Conservation (phyloP, 2,888 invertebrate species). For the Seladonia tumulorum region DNA sequence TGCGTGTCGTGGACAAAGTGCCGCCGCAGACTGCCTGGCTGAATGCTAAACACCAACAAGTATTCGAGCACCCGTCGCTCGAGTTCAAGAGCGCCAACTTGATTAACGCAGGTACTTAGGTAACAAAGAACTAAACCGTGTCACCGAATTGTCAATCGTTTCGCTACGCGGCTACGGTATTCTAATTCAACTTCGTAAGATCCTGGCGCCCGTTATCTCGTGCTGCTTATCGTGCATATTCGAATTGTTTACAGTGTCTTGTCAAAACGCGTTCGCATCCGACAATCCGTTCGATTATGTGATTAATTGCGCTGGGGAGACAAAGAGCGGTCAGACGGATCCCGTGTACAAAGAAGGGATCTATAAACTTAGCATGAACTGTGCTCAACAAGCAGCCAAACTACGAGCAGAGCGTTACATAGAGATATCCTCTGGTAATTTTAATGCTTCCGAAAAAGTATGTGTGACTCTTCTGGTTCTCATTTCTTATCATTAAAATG, state of each 20-base stretch:
- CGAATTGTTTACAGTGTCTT: conserved; percentile 88
- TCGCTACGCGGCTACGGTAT: not conserved
- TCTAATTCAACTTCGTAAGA: not conserved
- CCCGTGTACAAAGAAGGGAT: conserved; percentile 96
- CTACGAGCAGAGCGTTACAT: conserved; percentile 90
- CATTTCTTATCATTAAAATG: not conserved
- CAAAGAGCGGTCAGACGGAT: conserved; percentile 94
- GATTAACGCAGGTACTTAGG: conserved; percentile 94
- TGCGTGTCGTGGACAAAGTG: conserved; percentile 96
- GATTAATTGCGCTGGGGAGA: conserved; percentile 96
- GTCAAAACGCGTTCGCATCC: conserved; percentile 90
- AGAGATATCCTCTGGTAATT: conserved; percentile 94
- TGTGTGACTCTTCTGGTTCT: not conserved
- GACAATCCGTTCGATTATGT: conserved; percentile 90
- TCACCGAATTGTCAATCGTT: not conserved
- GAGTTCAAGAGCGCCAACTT: conserved; percentile 97
- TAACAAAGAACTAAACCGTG: conserved; percentile 82
- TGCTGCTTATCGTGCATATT: not conserved
- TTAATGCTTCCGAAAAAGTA: conserved; percentile 92
- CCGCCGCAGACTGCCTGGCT: conserved; percentile 97
- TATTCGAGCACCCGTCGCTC: conserved; percentile 91
- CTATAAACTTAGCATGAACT: conserved; percentile 92
- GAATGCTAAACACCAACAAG: conserved; percentile 89
- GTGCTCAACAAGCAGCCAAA: conserved; percentile 91
- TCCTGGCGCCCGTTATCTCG: not conserved